Base-by-base conservation (phyloP, 2,113 vertebrate genomes). In the Anolis carolinensis region DNA sequence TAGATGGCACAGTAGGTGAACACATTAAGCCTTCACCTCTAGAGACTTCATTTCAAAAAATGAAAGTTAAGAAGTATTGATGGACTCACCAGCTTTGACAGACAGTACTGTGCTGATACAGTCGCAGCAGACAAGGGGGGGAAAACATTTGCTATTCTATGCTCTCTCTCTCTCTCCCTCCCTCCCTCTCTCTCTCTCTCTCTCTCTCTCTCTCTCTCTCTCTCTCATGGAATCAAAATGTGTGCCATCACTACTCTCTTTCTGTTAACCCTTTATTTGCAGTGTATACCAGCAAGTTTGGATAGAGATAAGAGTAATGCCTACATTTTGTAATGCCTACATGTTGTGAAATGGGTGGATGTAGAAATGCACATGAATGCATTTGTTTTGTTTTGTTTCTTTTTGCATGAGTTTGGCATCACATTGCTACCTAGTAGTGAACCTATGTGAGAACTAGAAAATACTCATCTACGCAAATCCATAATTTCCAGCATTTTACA, bases 51-150 rank as follows among this genome's bases (percentile, higher is more conserved):
- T 71, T 71, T 79, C n/a, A 71, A 72, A 59, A 85, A 9, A 23
- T 5, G 50, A 27, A 73, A 73, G 32, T 59, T 44, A 79, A 72
- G 34, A 59, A 30, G 10, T 85, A 70, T 79, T 55, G 67, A 79
- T 85, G 76, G 84, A 79, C 8, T 78, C 83, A 59, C 48, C 27
- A 71, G 52, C 16, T 39, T 18, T 59, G 76, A 78, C 34, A 77
- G 63, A 72, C 36, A 39, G 52, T 16, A 71, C 44, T 63, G 59
- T 70, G 65, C 34, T 71, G 76, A 79, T 30, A 50, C 50, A 71
- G 67, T 71, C 48, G 48, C 75, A 85, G 67, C 27, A 71, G 27
- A 63, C 11, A 50, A 68, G 2, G 44, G n/a, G 74, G 50, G 18
- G 36, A 34, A 52, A 36, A 50, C 21, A 16, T 55, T 78, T 20